Evolutionary conservation across 1,140 invertebrate species (phyloP), one percentile per base, ranked within the genome.

Genomic region (Medauroidea extradentata): DNA sequence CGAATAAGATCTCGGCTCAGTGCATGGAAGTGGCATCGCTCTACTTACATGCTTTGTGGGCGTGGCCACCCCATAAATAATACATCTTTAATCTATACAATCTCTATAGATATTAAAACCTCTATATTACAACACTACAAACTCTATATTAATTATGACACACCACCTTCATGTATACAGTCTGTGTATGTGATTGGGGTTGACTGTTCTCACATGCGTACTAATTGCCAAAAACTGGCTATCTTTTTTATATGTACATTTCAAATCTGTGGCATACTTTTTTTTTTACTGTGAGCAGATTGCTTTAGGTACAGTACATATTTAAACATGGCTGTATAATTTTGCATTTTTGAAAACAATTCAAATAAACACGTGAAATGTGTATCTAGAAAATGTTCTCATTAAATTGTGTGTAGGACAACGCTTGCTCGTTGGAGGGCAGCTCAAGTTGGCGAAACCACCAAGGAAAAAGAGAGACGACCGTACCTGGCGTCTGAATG

Each of bases 401-500:
- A 2, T 53, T 29, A 8, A 4, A 11, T 34, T 53, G 16, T 29
- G 21, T 73, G 29, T 65, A 96, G 93, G 94, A 98, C 95, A 56
- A 96, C 94, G 4, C 77, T 98, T 53, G 94, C 95, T 63, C 81
- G 95, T 66, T 98, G 95, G 95, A 78, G 95, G 70, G 93, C 93
- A 27, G 93, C 94, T 38, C 94, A 98, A 74, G 83, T 92, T 43
- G 90, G 89, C 50, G 91, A 94, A 73, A 86, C 86, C 42, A 85
- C 87, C 19, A 73, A 76, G 41, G 68, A 73, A 9, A 87, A 92
- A 70, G 91, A 95, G 69, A 78, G 94, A 5, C 77, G 96, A 51
- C 96, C 96, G 0, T 96, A 92, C 71, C 77, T 98, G 34, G 95
- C 96, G 0, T 94, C 93, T 1, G 93, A 98, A 67, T 98, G 95